phyloP scores from a whole-genome alignment of 2,797 vertebrate genomes.

The Enteromius afrohamiltoni region DNA sequence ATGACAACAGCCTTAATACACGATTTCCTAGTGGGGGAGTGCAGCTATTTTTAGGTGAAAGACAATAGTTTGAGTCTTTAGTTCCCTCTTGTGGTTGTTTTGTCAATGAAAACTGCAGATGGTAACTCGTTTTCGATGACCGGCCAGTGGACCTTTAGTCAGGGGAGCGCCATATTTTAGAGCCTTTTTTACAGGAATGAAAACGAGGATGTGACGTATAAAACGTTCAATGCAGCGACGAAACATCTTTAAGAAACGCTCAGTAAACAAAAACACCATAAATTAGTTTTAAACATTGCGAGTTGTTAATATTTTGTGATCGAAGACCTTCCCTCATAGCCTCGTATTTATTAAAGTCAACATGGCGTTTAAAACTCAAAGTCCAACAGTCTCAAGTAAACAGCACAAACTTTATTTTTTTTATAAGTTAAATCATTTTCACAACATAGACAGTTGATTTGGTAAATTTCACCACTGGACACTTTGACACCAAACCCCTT shows the following conservation, averaged over 20 bases:
- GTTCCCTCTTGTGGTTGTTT: constrained; percentile 45
- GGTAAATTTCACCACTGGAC: constrained; percentile 69
- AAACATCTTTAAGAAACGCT: neutral
- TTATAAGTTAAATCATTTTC: constrained; percentile 65
- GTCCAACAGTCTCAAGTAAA: constrained; percentile 45
- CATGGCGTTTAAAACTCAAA: neutral
- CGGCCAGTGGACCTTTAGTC: neutral
- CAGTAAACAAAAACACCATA: neutral
- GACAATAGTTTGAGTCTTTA: constrained; percentile 14
- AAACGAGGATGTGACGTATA: neutral
- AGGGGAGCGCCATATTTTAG: neutral
- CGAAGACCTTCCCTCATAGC: neutral
- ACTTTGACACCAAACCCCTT: constrained; percentile 70
- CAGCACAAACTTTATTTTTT: constrained; percentile 67
- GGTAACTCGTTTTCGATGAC: neutral
- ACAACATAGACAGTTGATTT: constrained; percentile 70
- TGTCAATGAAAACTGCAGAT: neutral
- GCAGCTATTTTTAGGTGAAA: constrained; percentile 74
- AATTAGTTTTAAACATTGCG: neutral
- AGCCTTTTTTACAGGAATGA: neutral
- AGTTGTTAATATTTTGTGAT: neutral
- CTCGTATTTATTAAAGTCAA: neutral
- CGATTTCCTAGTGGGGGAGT: constrained; percentile 71
- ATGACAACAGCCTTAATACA: constrained; percentile 62
- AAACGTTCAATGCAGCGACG: neutral